phyloP scores from a whole-genome alignment of 2,888 invertebrate genomes.

The Tinea semifulvella region DNA sequence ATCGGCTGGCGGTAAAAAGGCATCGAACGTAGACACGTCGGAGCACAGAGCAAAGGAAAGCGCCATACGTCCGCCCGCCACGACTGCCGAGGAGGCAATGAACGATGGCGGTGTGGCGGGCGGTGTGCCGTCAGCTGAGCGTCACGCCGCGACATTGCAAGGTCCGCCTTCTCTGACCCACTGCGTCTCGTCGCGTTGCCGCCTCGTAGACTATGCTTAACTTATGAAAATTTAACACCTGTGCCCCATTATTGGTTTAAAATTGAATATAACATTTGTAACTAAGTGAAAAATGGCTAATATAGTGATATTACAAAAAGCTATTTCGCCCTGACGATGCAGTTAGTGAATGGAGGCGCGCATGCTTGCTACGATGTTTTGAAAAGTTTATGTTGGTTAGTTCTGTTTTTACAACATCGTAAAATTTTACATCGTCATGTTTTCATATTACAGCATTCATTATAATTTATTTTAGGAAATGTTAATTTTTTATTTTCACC shows the following conservation, averaged over 20 bases:
- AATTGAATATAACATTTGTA: not conserved
- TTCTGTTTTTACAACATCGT: conserved; percentile 26
- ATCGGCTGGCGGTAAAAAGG: conserved; percentile 14
- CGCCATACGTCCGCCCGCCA: conserved; percentile 45
- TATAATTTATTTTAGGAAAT: too few relatives aligned
- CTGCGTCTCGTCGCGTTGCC: conserved; percentile 20
- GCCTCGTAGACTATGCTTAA: conserved; percentile 19
- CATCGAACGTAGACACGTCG: conserved; percentile 27
- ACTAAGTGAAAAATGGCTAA: not conserved
- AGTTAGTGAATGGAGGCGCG: conserved; percentile 36
- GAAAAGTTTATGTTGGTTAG: conserved; percentile 23
- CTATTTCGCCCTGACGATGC: not conserved
- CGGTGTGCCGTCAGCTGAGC: conserved; percentile 62
- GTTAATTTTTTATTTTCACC: too few relatives aligned
- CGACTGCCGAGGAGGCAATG: conserved; percentile 74
- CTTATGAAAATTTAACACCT: conserved; percentile 11
- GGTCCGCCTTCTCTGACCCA: conserved; percentile 36
- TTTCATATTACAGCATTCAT: not conserved
- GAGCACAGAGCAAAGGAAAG: not conserved
- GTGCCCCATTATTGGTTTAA: not conserved
- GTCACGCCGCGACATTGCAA: conserved; percentile 70
- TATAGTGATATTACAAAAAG: not conserved
- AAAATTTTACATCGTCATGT: conserved; percentile 18
- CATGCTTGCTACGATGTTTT: conserved; percentile 30
- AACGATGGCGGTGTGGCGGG: conserved; percentile 60